A percentile compares a stretch with the other conserved stretches of the same genome.
Evolutionary conservation across 2,888 invertebrate species (phyloP).

Genomic region (Siphlonurus alternatus): DNA sequence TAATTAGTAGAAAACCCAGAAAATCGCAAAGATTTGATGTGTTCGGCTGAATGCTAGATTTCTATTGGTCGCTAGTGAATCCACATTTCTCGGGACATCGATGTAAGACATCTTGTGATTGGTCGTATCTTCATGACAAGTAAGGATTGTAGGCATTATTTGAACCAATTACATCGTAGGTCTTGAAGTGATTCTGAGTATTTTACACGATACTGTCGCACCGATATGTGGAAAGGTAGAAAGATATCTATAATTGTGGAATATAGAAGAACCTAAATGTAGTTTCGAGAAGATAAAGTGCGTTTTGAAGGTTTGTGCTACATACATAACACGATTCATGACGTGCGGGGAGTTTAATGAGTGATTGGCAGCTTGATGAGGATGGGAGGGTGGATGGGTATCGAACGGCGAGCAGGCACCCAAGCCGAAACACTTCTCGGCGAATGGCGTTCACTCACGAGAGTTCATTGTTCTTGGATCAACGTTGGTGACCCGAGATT

Average conservation of each 20-base stretch:
- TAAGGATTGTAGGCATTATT: constrained; percentile 31
- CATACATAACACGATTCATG: constrained; percentile 14
- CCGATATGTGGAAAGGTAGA: constrained; percentile 18
- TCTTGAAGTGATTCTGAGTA: constrained; percentile 20
- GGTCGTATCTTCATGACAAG: constrained; percentile 30
- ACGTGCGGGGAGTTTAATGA: constrained; percentile 11
- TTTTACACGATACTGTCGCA: constrained; percentile 20
- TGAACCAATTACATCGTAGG: constrained; percentile 31
- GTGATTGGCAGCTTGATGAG: neutral
- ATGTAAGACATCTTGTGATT: constrained; percentile 19
- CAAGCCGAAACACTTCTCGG: constrained; percentile 32
- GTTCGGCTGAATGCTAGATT: constrained; percentile 16
- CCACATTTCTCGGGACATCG: constrained; percentile 26
- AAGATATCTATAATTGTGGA: constrained; percentile 18
- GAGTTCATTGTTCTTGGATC: constrained; percentile 35
- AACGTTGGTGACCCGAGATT: constrained; percentile 12
- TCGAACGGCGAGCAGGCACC: constrained; percentile 18
- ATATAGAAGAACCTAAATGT: neutral
- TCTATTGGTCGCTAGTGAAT: constrained; percentile 28
- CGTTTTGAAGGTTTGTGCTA: constrained; percentile 17
- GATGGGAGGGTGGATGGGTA: constrained; percentile 2
- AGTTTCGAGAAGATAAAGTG: constrained; percentile 2
- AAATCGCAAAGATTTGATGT: neutral
- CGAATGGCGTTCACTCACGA: constrained; percentile 34
- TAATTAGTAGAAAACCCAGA: neutral